A percentile compares a stretch with the other conserved stretches of the same genome.
These are phyloP conservation scores for Megaceryle maxima DNA, from an alignment of 2,113 vertebrate species.

Conservation along the genomic window DNA sequence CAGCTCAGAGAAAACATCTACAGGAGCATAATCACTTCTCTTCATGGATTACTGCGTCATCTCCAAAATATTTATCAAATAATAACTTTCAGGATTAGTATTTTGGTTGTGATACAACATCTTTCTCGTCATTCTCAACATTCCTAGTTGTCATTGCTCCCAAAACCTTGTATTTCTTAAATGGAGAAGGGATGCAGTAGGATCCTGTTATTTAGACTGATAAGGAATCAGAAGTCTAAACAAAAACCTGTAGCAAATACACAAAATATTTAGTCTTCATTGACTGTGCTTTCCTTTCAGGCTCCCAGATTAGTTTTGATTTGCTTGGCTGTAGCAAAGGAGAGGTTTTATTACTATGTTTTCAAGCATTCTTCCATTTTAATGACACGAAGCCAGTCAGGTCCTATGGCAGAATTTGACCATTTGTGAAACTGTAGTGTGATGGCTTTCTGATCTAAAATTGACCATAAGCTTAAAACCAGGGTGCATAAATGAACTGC, in stretches of 20 bases:
- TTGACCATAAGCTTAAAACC: not conserved
- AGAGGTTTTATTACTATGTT: not conserved
- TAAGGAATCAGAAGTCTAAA: not conserved
- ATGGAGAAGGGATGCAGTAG: not conserved
- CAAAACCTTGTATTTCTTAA: not conserved
- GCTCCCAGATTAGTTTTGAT: not conserved
- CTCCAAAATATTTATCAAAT: not conserved
- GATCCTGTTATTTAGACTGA: not conserved
- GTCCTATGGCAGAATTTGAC: not conserved
- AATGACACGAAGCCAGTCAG: not conserved
- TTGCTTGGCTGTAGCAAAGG: not conserved
- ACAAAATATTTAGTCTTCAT: not conserved
- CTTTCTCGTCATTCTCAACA: not conserved
- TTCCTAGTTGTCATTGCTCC: not conserved
- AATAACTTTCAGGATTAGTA: not conserved
- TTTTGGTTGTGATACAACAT: not conserved
- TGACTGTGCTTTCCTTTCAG: not conserved
- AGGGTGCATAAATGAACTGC: not conserved
- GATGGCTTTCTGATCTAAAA: not conserved
- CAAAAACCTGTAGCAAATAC: not conserved
- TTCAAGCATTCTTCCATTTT: not conserved
- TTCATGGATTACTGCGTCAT: not conserved
- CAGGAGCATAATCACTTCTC: not conserved
- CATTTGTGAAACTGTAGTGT: not conserved
- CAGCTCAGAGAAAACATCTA: not conserved